Conservation (phyloP, 2,888 invertebrate genomes). For the Zelleria hepariella region DNA sequence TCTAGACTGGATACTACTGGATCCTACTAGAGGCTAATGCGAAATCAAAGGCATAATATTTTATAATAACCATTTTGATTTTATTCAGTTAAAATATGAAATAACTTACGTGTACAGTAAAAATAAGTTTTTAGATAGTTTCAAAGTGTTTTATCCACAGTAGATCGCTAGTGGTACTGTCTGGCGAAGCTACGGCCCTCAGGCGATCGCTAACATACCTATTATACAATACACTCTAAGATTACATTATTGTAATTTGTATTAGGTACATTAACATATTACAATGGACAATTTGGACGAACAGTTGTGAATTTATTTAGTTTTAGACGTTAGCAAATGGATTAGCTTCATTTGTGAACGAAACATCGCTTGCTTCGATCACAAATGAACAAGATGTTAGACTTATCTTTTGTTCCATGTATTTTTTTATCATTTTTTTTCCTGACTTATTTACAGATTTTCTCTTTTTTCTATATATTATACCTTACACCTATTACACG, state of each 20-base stretch:
- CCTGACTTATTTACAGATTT: background rate
- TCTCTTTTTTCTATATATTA: background rate
- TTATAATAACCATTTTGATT: conserved; percentile 68
- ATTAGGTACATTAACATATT: conserved; percentile 70
- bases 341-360: background rate
- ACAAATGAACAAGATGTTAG: background rate
- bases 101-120: conserved; percentile 71
- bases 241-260: conserved; percentile 71
- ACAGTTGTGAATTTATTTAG: conserved; percentile 55
- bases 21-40: background rate
- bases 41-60: conserved; percentile 32
- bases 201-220: background rate
- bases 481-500: background rate
- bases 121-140: conserved; percentile 68
- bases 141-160: conserved; percentile 46
- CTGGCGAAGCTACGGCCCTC: background rate
- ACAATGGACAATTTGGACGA: conserved; percentile 72
- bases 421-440: background rate
- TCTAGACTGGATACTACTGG: too few species aligned
- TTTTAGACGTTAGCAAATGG: background rate
- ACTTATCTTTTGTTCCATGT: conserved; percentile 7
- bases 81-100: conserved; percentile 73
- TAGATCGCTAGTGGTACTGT: conserved; percentile 25
- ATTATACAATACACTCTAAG: conserved; percentile 57
- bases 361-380: background rate